phyloP scores from a whole-genome alignment of 2,113 vertebrate species.

The Dasyprocta punctata region DNA sequence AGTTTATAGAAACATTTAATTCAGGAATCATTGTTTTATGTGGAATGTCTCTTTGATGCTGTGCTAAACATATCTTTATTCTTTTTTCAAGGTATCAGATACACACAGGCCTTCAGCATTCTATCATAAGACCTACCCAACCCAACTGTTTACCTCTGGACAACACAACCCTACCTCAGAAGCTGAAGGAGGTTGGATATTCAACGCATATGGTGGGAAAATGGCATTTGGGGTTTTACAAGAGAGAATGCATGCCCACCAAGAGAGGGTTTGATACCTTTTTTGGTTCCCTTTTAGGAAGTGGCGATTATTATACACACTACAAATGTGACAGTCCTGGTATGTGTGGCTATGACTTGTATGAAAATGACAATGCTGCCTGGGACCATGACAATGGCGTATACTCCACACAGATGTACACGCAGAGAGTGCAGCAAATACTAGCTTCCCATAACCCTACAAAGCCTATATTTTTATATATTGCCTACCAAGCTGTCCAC shows the following conservation, averaged over 20 bases:
- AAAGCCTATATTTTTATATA: conserved; percentile 94
- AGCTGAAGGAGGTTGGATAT: conserved; percentile 95
- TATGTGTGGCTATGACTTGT: conserved; percentile 96
- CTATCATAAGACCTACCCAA: conserved; percentile 95
- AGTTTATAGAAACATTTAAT: not conserved
- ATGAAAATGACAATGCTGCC: conserved; percentile 95
- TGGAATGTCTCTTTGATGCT: not conserved
- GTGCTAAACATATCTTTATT: conserved; percentile 61
- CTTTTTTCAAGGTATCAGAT: conserved; percentile 94
- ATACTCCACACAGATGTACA: conserved; percentile 97
- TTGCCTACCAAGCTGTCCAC: conserved; percentile 97
- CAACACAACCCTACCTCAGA: conserved; percentile 95
- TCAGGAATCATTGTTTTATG: not conserved
- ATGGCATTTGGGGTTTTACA: conserved; percentile 98
- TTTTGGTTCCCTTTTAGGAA: conserved; percentile 96
- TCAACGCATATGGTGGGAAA: conserved; percentile 98
- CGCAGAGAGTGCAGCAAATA: conserved; percentile 92
- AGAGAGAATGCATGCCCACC: conserved; percentile 96
- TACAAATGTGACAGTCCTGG: conserved; percentile 96
- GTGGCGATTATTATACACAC: conserved; percentile 97
- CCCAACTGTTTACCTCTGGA: conserved; percentile 97
- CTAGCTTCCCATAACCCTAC: conserved; percentile 91
- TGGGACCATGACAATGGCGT: conserved; percentile 95
- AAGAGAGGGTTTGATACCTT: conserved; percentile 96
- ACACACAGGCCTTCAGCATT: conserved; percentile 98